Percentiles rank a stretch among this genome's conserved stretches.
Evolutionary conservation across 2,113 vertebrate species (phyloP).

Genomic region (Phyllostomus hastatus): DNA sequence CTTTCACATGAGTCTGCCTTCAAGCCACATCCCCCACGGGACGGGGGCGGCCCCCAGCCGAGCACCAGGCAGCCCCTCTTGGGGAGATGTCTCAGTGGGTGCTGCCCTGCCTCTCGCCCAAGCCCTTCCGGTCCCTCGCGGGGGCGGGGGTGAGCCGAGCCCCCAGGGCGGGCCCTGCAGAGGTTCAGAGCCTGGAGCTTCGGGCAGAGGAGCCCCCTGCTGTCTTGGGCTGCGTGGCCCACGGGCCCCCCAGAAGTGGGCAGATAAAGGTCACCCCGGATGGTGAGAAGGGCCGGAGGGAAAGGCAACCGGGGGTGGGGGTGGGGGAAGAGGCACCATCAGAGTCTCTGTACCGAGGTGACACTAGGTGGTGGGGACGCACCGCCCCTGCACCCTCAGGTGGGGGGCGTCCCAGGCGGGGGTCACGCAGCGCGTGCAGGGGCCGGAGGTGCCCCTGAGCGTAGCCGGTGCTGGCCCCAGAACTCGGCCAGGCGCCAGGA

Average conservation of each 20-base stretch:
- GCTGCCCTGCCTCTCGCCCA: not conserved
- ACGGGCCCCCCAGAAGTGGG: not conserved
- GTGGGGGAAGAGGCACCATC: accelerated
- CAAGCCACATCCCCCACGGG: too few species aligned
- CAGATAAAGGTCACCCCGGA: not conserved
- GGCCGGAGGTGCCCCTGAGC: accelerated
- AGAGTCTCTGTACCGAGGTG: not conserved
- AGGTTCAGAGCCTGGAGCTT: too few species aligned
- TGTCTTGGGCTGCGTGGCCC: accelerated
- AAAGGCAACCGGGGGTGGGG: too few species aligned
- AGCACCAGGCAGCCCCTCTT: not conserved
- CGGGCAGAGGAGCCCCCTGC: too few species aligned
- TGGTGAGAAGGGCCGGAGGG: not conserved
- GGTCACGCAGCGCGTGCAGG: accelerated
- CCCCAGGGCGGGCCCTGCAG: not conserved
- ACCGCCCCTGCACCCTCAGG: accelerated
- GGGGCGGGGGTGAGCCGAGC: not conserved
- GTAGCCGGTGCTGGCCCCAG: accelerated
- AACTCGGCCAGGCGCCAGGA: accelerated
- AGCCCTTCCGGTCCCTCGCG: not conserved
- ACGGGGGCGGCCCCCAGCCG: too few species aligned
- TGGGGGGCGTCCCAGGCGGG: too few species aligned
- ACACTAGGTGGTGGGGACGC: not conserved
- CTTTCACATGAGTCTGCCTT: too few species aligned
- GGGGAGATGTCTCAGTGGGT: not conserved